Evolutionary conservation across 2,888 invertebrate genomes (phyloP), one percentile per base, ranked within the genome.

Genomic region (Frankliniella fusca): DNA sequence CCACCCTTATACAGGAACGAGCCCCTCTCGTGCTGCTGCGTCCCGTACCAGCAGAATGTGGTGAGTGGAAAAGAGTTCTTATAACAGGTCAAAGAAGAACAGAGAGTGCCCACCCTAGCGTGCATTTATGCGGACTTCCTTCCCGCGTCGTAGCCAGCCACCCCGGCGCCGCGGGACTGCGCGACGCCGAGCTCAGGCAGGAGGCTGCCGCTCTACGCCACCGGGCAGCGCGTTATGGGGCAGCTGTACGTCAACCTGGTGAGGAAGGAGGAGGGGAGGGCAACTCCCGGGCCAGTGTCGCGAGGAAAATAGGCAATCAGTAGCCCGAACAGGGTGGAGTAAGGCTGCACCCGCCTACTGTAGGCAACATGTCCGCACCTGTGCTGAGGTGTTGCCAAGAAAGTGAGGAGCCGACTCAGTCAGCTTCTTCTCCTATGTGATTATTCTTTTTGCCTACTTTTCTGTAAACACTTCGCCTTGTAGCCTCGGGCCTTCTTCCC

Each of bases 181-280:
- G 86, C 38, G 82, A 85, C 12, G 87, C 90, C 89, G 84, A 89
- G 10, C 87, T 90, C 89, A 84, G 89, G 87, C 81, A 90, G 87
- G 83, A 88, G 87, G 82, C 88, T 89, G 85, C 88, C 88, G 87
- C 89, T 90, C 85, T 89, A 11, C 89, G 86, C 88, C 87, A 86
- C 88, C 87, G 85, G 88, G 88, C 84, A 89, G 84, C 86, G 85
- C 87, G 27, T 76, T 10, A 76, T 76, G 70, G 70, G 70, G 70
- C 70, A 76, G 70, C 27, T 76, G 27, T 27, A 76, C 70, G 70
- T 76, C 23, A 76, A 76, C 70, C 70, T 76, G 70, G 70, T 76
- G 70, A 11, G 70, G 7, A 38, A 38, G 38, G 38, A 38, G 38
- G 38, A 38, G 38, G 38, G n/a, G n/a, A n/a, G n/a, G n/a, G n/a